These are phyloP conservation scores for Torymus texanus DNA, from an alignment of 2,888 invertebrate species.

Conservation along the genomic window DNA sequence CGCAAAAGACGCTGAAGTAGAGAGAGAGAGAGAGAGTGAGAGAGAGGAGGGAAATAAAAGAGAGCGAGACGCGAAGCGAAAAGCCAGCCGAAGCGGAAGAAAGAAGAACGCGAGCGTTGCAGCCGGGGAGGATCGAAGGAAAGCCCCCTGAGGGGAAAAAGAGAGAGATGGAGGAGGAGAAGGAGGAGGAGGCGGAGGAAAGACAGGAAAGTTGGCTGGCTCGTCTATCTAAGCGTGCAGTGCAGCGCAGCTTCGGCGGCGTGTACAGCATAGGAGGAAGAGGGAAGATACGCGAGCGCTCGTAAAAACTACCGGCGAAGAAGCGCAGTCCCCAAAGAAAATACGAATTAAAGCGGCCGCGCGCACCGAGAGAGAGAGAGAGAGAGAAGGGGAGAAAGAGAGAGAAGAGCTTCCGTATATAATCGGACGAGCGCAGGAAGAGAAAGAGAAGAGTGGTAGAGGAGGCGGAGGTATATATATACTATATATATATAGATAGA, in stretches of 20 bases:
- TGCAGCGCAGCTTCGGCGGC: constrained; percentile 1
- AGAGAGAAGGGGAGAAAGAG: no score
- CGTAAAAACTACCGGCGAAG: constrained; percentile 69
- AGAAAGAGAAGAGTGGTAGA: background rate
- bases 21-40: background rate
- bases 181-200: constrained; percentile 45
- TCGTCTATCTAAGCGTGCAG: constrained; percentile 58
- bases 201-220: constrained; percentile 64
- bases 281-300: constrained; percentile 67
- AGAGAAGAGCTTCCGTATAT: constrained; percentile 60
- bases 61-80: constrained; percentile 52
- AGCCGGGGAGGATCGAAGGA: no score
- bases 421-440: constrained; percentile 25
- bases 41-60: constrained; percentile 49
- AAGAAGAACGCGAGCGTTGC: constrained; percentile 43
- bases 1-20: constrained; percentile 50
- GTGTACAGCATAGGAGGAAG: constrained; percentile 49
- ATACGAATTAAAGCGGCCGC: constrained; percentile 71
- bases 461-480: background rate
- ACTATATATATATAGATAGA: constrained; percentile 28
- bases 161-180: constrained; percentile 48
- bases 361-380: no score
- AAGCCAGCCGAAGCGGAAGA: constrained; percentile 58
- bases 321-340: constrained; percentile 69
- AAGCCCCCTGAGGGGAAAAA: constrained; percentile 49